Evolutionary conservation across 2,113 vertebrate genomes (phyloP).

Genomic region (Scophthalmus maximus): DNA sequence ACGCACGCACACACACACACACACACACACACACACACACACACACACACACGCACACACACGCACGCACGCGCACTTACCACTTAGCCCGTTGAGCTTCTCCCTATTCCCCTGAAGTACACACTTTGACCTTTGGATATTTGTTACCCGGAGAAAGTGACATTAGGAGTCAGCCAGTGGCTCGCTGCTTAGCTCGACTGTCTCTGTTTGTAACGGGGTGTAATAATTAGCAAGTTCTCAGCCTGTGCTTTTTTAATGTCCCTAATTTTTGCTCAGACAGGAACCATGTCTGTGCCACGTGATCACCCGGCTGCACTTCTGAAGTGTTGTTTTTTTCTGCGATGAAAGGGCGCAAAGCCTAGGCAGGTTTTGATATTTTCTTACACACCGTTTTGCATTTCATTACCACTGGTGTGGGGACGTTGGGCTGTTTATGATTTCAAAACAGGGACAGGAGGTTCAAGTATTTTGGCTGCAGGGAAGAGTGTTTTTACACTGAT

Average conservation of each 20-base stretch:
- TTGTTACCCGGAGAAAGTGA: slow-evolving; percentile 82
- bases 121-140: slow-evolving; percentile 87
- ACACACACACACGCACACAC: slow-evolving; percentile 51
- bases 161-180: slow-evolving; percentile 81
- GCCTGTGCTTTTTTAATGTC: slow-evolving; percentile 71
- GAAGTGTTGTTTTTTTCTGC: slow-evolving; percentile 54
- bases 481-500: slow-evolving; percentile 81
- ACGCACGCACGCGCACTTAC: slow-evolving; percentile 58
- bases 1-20: slow-evolving; percentile 1
- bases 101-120: slow-evolving; percentile 70
- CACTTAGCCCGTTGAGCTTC: slow-evolving; percentile 74
- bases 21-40: slow-evolving; percentile 55
- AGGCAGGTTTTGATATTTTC: slow-evolving; percentile 72
- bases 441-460: slow-evolving; percentile 78
- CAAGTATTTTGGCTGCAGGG: slow-evolving; percentile 81
- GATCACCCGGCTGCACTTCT: slow-evolving; percentile 75
- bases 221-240: slow-evolving; percentile 84
- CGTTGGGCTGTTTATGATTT: slow-evolving; percentile 76
- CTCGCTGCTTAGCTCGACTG: slow-evolving; percentile 69
- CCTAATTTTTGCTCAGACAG: slow-evolving; percentile 77
- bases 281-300: slow-evolving; percentile 78
- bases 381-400: slow-evolving; percentile 77
- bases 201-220: slow-evolving; percentile 77
- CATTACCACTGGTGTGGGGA: slow-evolving; percentile 71
- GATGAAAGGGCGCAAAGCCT: slow-evolving; percentile 47